Evolutionary conservation across 2,797 vertebrate genomes (phyloP), one percentile per base, ranked within the genome.

Genomic region (Rhabdomys pumilio): DNA sequence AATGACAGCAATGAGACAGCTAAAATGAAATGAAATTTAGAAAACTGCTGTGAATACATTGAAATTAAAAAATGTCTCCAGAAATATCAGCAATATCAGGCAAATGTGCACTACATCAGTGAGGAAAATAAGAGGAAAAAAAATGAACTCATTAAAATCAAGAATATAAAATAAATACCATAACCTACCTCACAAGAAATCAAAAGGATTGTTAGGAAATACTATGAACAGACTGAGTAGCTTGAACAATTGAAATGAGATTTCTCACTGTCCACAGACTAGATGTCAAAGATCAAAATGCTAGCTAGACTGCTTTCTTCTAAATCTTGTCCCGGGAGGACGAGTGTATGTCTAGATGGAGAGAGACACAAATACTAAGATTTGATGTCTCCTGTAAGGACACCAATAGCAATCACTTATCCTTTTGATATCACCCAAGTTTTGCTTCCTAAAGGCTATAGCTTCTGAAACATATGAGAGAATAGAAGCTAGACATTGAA

Each of bases 21-120:
- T 29, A 38, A 94, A 94, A 92, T 81, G 63, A 90, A 80, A 88
- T 83, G 47, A 47, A 82, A n/a, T 50, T 53, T 55, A 91, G 44
- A 59, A 89, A 93, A 91, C 38, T 26, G 38, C 59, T 44, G 87
- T 38, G 24, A 61, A 53, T 83, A 63, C 73, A 57, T 26, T 86
- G 6, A 80, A 85, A 22, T 19, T 13, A 91, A 87, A 91, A 57
- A 19, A 50, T 50, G 10, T 24, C 38, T 38, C 14, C 55, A n/a
- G 4, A 73, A 73, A 73, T 57, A 73, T 38, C 47, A 73, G 26
- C 67, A 88, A 41, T 38, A 88, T 73, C 55, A 26, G 55, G 50
- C 5, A n/a, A 88, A 57, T 6, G 4, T 57, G 47, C 22, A 53
- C 65, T 65, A 80, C 10, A 69, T 41, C 26, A 72, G 61, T 75